Evolutionary conservation across 1,140 invertebrate species (phyloP), one percentile per base, ranked within the genome.

Genomic region (Drosophila burlai): DNA sequence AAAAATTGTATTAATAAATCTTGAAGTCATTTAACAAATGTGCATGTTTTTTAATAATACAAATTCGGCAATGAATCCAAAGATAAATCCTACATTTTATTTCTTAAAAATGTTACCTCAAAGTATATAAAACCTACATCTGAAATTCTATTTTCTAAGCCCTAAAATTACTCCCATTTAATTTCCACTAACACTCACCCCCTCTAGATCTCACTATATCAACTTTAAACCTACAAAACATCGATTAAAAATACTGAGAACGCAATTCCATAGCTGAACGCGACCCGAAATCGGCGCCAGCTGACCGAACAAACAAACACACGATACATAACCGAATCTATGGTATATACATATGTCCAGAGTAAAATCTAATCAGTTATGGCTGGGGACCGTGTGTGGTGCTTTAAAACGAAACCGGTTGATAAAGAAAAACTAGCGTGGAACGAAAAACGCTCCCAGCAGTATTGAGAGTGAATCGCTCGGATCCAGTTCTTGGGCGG

Each of bases 321-420:
- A 26, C 36, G 38, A 55, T 40, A 54, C 52, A 36, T 54, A 38
- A 16, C 54, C 54, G 2, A 55, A 40, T 55, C 29, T 29, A 29
- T 6, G 4, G 38, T 36, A 60, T 29, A 42, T 50, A 50, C 29
- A 9, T 13, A 15, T 67, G 15, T 57, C 13, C 9, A 40, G 21
- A 46, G 50, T 11, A 1, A n/a, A 71, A 73, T 71, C 52, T 73
- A 71, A 73, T 71, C 69, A 24, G 26, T 49, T 42, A 13, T 13
- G 24, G 43, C 52, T 13, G 29, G n/a, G 42, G 24, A 26, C 26
- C 15, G 21, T 31, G 13, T 21, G 31, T 40, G 68, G 34, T 38
- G 66, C 43, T 38, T 45, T 31, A 36, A 26, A 54, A 46, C 43
- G 38, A 46, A 52, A 49, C 66, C 66, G 29, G 21, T 59, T 71